Conservation (phyloP, 2,888 invertebrate species). For the Conchocele bisecta region DNA sequence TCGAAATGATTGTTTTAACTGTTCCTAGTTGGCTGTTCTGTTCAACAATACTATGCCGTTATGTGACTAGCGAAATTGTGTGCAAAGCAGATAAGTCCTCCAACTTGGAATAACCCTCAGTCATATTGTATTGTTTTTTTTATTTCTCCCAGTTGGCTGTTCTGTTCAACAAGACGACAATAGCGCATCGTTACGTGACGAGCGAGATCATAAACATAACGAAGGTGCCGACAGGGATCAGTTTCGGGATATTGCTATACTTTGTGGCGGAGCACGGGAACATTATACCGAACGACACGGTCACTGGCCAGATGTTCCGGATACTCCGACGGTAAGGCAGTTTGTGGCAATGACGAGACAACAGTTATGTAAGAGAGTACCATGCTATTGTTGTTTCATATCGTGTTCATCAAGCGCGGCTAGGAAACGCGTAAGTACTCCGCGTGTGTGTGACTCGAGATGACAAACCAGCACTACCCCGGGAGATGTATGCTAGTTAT, state of each 20-base stretch:
- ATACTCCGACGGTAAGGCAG: constrained; percentile 30
- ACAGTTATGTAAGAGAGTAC: not conserved
- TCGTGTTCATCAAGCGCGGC: not conserved
- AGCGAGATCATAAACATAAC: constrained; percentile 53
- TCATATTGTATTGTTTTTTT: not conserved
- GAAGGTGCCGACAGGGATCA: constrained; percentile 12
- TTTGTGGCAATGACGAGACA: not conserved
- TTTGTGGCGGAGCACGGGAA: constrained; percentile 42
- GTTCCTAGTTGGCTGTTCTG: constrained; percentile 31
- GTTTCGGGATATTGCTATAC: constrained; percentile 37
- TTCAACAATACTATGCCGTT: constrained; percentile 43
- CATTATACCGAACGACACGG: constrained; percentile 37
- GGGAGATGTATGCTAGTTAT: too few relatives aligned
- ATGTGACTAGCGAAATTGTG: constrained; percentile 44
- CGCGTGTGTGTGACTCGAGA: too few relatives aligned
- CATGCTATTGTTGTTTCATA: too few relatives aligned
- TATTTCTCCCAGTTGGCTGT: constrained; percentile 29
- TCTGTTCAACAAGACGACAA: constrained; percentile 36
- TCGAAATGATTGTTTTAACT: not conserved
- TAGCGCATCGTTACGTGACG: constrained; percentile 37
- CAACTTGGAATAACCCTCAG: too few relatives aligned
- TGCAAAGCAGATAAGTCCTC: too few relatives aligned
- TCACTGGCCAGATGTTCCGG: constrained; percentile 23
- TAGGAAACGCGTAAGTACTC: not conserved
- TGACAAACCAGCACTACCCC: too few relatives aligned